Evolutionary conservation across 1,140 invertebrate species (phyloP), one percentile per base, ranked within the genome.

Genomic region (Thaumatotibia leucotreta): DNA sequence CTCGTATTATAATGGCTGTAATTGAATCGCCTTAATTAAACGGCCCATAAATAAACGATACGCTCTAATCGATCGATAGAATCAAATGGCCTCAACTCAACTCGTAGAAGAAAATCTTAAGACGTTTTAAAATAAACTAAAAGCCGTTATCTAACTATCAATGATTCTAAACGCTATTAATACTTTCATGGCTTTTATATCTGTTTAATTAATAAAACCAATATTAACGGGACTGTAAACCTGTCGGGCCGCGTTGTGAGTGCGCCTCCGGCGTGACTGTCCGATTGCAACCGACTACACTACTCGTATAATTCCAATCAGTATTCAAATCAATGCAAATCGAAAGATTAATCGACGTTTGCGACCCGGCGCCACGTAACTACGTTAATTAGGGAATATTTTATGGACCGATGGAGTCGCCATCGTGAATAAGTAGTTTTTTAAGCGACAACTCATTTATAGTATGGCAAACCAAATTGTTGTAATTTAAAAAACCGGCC

Each of bases 321-420:
- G 75, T 80, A 83, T 82, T 82, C 77, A 85, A 80, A 85, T 85
- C 79, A 73, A 78, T 77, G 79, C 75, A 77, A 80, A 83, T 79
- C 74, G 76, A 78, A 78, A 80, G 79, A 85, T 85, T 80, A 79
- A 83, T 83, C 73, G 80, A 70, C 75, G 76, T 77, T 71, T 73
- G 73, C 69, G 70, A 74, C 70, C 72, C 70, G 62, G 65, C 54
- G 66, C 70, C 63, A 61, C 65, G 65, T 66, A 65, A 73, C 67
- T 73, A 70, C 74, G 72, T 77, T 68, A 77, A 77, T 61, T 61
- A 66, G 17, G 61, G 54, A 35, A 33, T 45, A 61, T 52, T 65
- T 69, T 69, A 63, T 63, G 11, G 5, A 2, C 3, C 5, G 31
- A 35, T 62, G 17, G n/a, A 39, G 10, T 17, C 31, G n/a, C 35